Base-by-base conservation (phyloP, 2,797 vertebrate genomes). In the Nothura maculosa region DNA sequence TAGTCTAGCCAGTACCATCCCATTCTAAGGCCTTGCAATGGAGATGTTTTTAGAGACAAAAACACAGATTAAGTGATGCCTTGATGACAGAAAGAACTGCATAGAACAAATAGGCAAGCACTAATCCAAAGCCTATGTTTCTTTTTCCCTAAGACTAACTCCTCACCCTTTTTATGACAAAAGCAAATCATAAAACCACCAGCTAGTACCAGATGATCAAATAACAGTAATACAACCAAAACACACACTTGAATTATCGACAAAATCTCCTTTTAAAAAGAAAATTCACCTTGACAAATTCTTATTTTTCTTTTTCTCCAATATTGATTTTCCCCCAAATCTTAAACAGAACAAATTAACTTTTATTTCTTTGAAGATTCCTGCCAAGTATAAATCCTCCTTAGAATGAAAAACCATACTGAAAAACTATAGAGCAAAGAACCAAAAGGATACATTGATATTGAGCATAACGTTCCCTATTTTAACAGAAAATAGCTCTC, bases 1-100 rank as follows among this genome's bases (percentile, higher is more conserved):
- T 3, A 81, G 52, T 24, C 12, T 38, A 88, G 27, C 0, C 0
- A 73, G 25, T 32, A 9, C 20, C 47, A 52, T 45, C 40, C 57
- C 40, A 14, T 42, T 76, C 30, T 32, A 77, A 86, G 64, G 48
- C 14, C 55, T 82, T 72, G 30, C 19, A 30, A 24, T 2, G 2
- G 14, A 84, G 24, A 4, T 40, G 10, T 4, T 50, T 13, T 24
- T 66, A 81, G 10, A 25, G 25, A 47, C 25, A 27, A 66, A 45
- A 34, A 34, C 13, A 27, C 25, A 36, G n/a, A 63, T 9, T 70
- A 82, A 89, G 11, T 21, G 76, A 72, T 4, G 73, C 25, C 47
- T 85, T 40, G 68, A 10, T 30, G 12, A 60, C 1, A 22, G 2
- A 8, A 75, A 8, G 9, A 80, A 47, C n/a, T 17, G 6, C 1